These are phyloP conservation scores for Polypedilum pembai DNA, from an alignment of 1,140 invertebrate species.

Conservation along the genomic window DNA sequence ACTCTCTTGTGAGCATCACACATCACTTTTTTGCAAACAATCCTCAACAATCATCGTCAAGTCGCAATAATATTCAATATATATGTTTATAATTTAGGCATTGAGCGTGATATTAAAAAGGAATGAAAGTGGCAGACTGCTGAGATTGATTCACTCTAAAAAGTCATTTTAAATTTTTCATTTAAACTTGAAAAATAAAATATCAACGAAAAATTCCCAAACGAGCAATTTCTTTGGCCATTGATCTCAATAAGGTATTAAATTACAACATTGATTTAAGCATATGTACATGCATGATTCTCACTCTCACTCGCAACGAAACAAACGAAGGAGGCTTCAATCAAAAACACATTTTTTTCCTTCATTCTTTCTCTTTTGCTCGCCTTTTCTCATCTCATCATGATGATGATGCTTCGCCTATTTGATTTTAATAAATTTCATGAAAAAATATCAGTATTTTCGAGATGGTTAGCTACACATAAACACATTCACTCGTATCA, in stretches of 20 bases:
- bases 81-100: conserved; percentile 5
- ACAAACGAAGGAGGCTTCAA: no score
- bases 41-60: not conserved
- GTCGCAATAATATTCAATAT: not conserved
- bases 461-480: not conserved
- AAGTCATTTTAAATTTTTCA: no score
- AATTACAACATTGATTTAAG: not conserved
- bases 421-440: not conserved
- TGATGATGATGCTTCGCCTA: not conserved
- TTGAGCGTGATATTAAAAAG: not conserved
- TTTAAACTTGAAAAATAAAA: no score
- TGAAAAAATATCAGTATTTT: not conserved
- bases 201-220: no score
- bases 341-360: no score
- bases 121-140: no score
- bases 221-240: no score
- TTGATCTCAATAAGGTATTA: not conserved
- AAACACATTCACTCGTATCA: not conserved
- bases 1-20: not conserved
- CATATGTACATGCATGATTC: no score
- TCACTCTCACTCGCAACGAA: no score
- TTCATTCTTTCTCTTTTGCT: conserved; percentile 1
- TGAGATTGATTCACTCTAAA: no score
- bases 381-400: not conserved
- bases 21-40: no score